A percentile compares a stretch with the other conserved stretches of the same genome.
Conservation (phyloP, 2,113 vertebrate species). For the Hippocampus guttulatus region DNA sequence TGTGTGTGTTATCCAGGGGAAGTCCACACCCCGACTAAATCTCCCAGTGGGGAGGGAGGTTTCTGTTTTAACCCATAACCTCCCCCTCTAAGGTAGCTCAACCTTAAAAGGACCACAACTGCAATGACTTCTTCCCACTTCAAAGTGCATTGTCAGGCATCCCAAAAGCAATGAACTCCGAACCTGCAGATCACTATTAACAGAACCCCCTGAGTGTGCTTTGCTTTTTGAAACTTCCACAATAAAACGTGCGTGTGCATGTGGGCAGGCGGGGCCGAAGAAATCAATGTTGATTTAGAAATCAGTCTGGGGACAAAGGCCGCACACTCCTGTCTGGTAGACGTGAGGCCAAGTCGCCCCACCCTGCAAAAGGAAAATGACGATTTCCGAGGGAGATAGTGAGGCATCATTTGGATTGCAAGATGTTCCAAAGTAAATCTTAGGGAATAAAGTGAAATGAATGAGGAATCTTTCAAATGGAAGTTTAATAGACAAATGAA, state of each 20-base stretch:
- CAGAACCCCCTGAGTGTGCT: slow-evolving; percentile 23
- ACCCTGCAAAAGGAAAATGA: slow-evolving; percentile 16
- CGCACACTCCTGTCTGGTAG: slow-evolving; percentile 10
- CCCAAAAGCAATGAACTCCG: slow-evolving; percentile 5
- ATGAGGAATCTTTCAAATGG: background rate
- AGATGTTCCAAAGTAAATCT: background rate
- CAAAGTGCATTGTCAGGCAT: slow-evolving; percentile 16
- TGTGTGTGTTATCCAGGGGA: slow-evolving; percentile 34
- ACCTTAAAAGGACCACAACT: slow-evolving; percentile 11
- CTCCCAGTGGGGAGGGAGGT: slow-evolving; percentile 33
- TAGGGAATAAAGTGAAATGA: no score
- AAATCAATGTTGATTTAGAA: slow-evolving; percentile 42
- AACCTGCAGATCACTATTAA: slow-evolving; percentile 17
- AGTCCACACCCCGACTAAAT: slow-evolving; percentile 46
- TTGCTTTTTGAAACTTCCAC: slow-evolving; percentile 9
- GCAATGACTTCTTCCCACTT: slow-evolving; percentile 2
- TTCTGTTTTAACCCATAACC: slow-evolving; percentile 38
- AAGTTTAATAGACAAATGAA: background rate
- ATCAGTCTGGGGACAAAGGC: slow-evolving; percentile 11
- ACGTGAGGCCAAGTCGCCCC: slow-evolving; percentile 21
- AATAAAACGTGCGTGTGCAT: slow-evolving; percentile 10
- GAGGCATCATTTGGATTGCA: background rate
- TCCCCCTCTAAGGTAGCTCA: slow-evolving; percentile 33
- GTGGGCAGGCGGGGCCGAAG: slow-evolving; percentile 16
- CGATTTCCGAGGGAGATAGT: background rate